Evolutionary conservation across 2,113 vertebrate genomes (phyloP).

Genomic region (Pyxicephalus adspersus): DNA sequence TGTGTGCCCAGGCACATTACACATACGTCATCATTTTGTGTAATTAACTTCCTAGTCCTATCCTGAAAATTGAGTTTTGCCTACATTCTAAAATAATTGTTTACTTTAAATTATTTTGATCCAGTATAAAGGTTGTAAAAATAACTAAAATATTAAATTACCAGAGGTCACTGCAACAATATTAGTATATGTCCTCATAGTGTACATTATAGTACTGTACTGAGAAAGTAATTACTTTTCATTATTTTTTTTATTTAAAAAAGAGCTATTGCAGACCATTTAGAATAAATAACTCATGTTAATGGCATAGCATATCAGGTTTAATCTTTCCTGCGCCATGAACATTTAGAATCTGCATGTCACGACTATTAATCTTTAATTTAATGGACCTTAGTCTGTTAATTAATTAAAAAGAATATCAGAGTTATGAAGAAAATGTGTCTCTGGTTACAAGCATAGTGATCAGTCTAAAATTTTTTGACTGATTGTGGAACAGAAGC

Average conservation of each 20-base stretch:
- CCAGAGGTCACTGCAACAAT: background rate
- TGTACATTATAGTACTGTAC: background rate
- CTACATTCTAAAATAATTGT: background rate
- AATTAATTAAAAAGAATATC: conserved; percentile 36
- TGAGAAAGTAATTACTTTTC: background rate
- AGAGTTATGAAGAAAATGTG: conserved; percentile 11
- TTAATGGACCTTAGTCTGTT: conserved; percentile 39
- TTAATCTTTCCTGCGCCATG: conserved; percentile 34
- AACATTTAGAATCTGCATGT: conserved; percentile 32
- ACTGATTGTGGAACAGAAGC: background rate
- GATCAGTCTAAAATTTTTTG: background rate
- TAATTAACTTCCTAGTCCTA: too few relatives aligned
- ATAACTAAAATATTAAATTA: background rate
- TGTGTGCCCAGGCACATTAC: too few relatives aligned
- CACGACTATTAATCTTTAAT: conserved; percentile 34
- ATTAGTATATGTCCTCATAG: background rate
- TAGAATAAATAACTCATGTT: conserved; percentile 33
- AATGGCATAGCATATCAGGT: conserved; percentile 42
- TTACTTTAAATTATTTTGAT: background rate
- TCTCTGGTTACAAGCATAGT: background rate
- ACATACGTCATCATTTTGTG: too few relatives aligned
- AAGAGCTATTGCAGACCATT: background rate
- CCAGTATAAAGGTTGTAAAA: background rate
- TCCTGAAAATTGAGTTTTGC: too few relatives aligned
- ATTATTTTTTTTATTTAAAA: conserved; percentile 22